Evolutionary conservation across 2,888 invertebrate species (phyloP).

Genomic region (Synanthedon andrenaeformis): DNA sequence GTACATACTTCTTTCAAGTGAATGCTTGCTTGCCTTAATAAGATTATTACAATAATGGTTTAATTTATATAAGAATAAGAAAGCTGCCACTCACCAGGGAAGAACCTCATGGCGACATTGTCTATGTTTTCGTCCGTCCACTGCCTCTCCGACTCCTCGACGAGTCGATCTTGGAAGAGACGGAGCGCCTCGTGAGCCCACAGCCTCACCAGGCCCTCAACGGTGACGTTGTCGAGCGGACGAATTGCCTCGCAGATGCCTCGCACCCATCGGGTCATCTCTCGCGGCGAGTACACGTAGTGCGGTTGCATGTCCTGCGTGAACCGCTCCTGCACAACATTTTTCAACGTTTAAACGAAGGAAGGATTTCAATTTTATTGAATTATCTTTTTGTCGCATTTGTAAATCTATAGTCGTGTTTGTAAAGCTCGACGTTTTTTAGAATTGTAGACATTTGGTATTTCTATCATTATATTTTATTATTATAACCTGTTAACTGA

Average conservation of each 20-base stretch:
- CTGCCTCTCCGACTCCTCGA: conserved; percentile 92
- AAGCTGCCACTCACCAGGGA: conserved; percentile 75
- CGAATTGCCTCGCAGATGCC: conserved; percentile 99
- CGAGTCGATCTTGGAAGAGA: conserved; percentile 95
- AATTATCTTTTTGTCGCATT: too few species aligned
- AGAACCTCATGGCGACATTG: conserved; percentile 91
- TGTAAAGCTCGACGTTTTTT: too few species aligned
- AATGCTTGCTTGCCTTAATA: background rate
- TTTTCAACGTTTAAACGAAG: too few species aligned
- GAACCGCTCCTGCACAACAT: conserved; percentile 84
- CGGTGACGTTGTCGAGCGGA: conserved; percentile 89
- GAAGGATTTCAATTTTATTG: too few species aligned
- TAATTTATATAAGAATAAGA: too few species aligned
- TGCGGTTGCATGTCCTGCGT: conserved; percentile 99
- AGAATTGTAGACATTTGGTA: too few species aligned
- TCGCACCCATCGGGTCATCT: conserved; percentile 99
- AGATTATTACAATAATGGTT: too few species aligned
- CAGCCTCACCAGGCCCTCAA: conserved; percentile 95
- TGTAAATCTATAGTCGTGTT: too few species aligned
- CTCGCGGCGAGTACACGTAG: conserved; percentile 98
- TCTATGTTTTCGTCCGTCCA: conserved; percentile 99
- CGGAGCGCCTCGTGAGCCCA: conserved; percentile 99
- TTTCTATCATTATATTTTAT: too few species aligned
- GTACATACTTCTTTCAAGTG: background rate
- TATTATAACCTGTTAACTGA: too few species aligned